phyloP scores from a whole-genome alignment of 2,113 vertebrate genomes.

The Cairina moschata region DNA sequence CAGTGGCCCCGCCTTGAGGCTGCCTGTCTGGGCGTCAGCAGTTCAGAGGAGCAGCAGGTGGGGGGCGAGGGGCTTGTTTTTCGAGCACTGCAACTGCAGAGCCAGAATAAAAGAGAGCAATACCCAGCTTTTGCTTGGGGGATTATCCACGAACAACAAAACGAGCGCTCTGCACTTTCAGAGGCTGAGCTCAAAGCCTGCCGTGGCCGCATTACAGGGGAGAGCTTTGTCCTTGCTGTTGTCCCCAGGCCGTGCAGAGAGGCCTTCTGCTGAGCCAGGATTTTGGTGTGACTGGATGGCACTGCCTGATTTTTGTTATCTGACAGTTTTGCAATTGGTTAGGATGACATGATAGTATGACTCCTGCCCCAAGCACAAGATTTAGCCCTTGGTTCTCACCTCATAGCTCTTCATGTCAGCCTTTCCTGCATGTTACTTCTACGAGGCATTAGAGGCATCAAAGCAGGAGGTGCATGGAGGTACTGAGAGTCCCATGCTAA shows the following conservation, averaged over 20 bases:
- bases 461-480: neutral
- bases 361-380: neutral
- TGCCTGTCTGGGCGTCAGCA: conserved; percentile 36
- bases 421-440: neutral
- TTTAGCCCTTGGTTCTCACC: neutral
- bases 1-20: conserved; percentile 49
- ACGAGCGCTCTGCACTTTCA: conserved; percentile 10
- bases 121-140: neutral
- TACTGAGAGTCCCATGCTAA: neutral
- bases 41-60: neutral
- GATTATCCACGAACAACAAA: conserved; percentile 50
- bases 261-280: conserved; percentile 48
- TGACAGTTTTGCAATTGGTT: neutral
- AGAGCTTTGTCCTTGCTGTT: neutral
- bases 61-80: neutral
- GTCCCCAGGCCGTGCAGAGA: neutral
- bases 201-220: neutral
- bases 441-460: neutral
- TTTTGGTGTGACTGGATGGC: neutral
- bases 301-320: neutral
- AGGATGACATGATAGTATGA: neutral
- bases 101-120: conserved; percentile 26
- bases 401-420: neutral
- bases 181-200: conserved; percentile 31
- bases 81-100: fast-evolving